Evolutionary conservation across 1,140 invertebrate genomes (phyloP).

Genomic region (Arion vulgaris): DNA sequence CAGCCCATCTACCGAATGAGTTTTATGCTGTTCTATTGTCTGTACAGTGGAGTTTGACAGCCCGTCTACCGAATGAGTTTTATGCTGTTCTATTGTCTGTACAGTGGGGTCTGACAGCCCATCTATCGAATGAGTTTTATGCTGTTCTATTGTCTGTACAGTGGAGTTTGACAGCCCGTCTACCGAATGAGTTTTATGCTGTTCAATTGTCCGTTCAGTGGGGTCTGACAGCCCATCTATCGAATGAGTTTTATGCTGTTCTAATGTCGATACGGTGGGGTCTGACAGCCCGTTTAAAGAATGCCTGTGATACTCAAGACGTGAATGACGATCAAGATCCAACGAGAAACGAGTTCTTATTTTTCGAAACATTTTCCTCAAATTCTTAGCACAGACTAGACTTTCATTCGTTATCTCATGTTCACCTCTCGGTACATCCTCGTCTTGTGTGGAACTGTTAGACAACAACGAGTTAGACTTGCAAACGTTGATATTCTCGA

Average conservation of each 20-base stretch:
- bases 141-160: no score
- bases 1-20: not conserved
- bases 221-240: not conserved
- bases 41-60: not conserved
- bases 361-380: slow-evolving; percentile 64
- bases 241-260: not conserved
- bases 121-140: not conserved
- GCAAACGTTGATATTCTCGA: slow-evolving; percentile 61
- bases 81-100: not conserved
- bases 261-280: no score
- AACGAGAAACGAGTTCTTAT: slow-evolving; percentile 51
- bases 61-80: slow-evolving; percentile 7
- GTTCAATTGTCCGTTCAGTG: no score
- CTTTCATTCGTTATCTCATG: not conserved
- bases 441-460: not conserved
- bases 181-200: slow-evolving; percentile 13
- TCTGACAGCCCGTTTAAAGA: not conserved
- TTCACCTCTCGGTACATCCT: not conserved
- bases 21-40: not conserved
- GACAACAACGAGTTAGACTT: not conserved
- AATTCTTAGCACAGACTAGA: slow-evolving; percentile 56
- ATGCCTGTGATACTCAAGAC: not conserved
- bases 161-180: no score
- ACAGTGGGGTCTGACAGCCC: not conserved
- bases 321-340: not conserved